A percentile compares a stretch with the other conserved stretches of the same genome.
These are phyloP conservation scores for Pantherophis vulpinus DNA, from an alignment of 2,797 vertebrate genomes.

Conservation along the genomic window DNA sequence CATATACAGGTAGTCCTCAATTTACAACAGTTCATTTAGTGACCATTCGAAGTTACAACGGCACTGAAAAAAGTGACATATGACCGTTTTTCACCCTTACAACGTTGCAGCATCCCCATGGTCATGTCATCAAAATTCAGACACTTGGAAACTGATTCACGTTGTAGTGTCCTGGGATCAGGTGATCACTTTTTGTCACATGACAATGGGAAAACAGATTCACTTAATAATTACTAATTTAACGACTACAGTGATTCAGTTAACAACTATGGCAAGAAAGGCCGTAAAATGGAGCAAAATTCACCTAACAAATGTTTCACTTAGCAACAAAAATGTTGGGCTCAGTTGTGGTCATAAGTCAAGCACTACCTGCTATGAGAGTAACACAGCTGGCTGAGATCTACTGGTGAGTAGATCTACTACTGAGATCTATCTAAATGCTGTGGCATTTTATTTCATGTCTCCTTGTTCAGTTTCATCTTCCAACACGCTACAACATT, in stretches of 20 bases:
- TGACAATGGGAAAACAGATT: not conserved
- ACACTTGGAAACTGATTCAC: not conserved
- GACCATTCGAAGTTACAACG: not conserved
- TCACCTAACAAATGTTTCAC: not conserved
- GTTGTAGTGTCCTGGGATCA: not conserved
- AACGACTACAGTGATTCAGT: not conserved
- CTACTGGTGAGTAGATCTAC: not conserved
- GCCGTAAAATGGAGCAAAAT: not conserved
- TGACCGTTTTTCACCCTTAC: not conserved
- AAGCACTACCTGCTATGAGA: constrained; percentile 37
- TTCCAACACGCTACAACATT: not conserved
- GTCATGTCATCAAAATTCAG: not conserved
- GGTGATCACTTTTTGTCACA: not conserved
- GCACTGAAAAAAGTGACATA: not conserved
- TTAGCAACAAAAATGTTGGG: not conserved
- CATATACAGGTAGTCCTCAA: not conserved
- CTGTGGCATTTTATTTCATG: constrained; percentile 14
- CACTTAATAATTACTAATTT: not conserved
- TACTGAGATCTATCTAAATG: constrained; percentile 26
- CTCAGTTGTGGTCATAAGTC: not conserved
- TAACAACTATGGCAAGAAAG: not conserved
- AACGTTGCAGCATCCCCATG: not conserved
- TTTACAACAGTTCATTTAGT: not conserved
- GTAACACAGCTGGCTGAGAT: constrained; percentile 34
- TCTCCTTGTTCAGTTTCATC: not conserved